These are phyloP conservation scores for Drosophila maculinotata DNA, from an alignment of 2,888 invertebrate species.

Conservation along the genomic window DNA sequence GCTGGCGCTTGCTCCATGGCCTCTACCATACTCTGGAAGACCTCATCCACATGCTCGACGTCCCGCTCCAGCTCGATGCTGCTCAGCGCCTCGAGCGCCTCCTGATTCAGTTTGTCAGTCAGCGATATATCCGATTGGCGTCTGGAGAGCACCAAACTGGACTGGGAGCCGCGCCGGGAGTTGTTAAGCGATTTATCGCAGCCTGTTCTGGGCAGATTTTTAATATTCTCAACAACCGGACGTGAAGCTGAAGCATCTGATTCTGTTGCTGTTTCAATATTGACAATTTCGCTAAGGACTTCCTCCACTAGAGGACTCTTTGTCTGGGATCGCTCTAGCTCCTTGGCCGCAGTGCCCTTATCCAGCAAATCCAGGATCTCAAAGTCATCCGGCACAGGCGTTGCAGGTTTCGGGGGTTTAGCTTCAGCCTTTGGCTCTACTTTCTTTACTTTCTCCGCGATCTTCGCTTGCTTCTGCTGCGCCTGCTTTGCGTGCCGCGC, in stretches of 20 bases:
- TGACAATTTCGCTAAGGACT: slow-evolving; percentile 1
- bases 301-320: slow-evolving; percentile 62
- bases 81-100: slow-evolving; percentile 54
- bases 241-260: not conserved
- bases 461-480: slow-evolving; percentile 20
- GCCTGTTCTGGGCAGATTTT: slow-evolving; percentile 80
- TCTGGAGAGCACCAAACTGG: slow-evolving; percentile 66
- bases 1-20: slow-evolving; percentile 48
- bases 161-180: slow-evolving; percentile 77
- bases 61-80: slow-evolving; percentile 45
- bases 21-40: slow-evolving; percentile 74
- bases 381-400: slow-evolving; percentile 68
- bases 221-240: slow-evolving; percentile 76
- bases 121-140: slow-evolving; percentile 72
- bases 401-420: slow-evolving; percentile 50
- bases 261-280: slow-evolving; percentile 11
- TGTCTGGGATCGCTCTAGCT: slow-evolving; percentile 64
- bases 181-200: slow-evolving; percentile 79
- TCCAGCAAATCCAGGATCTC: slow-evolving; percentile 65
- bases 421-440: slow-evolving; percentile 22
- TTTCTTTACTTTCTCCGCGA: slow-evolving; percentile 4
- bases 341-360: slow-evolving; percentile 62
- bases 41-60: slow-evolving; percentile 68
- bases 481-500: slow-evolving; percentile 55
- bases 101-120: slow-evolving; percentile 68